phyloP scores from a whole-genome alignment of 2,888 invertebrate genomes.

The Drosophila recens region DNA sequence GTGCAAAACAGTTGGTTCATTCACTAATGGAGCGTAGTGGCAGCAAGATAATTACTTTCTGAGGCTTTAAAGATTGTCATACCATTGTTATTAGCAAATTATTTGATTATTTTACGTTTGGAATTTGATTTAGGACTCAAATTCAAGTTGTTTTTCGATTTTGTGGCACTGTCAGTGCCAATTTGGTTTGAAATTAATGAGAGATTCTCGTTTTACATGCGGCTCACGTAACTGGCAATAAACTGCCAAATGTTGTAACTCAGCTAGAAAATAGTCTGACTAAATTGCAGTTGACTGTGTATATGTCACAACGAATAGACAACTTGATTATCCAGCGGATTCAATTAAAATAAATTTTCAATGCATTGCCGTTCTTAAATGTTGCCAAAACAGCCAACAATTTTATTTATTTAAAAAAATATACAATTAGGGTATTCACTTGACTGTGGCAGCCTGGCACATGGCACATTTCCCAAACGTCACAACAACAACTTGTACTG shows the following conservation, averaged over 20 bases:
- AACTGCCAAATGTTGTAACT: slow-evolving; percentile 17
- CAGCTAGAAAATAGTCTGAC: neutral
- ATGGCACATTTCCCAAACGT: too few relatives aligned
- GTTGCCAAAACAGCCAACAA: neutral
- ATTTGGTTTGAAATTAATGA: slow-evolving; percentile 40
- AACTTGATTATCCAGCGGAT: slow-evolving; percentile 9
- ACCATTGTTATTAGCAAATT: neutral
- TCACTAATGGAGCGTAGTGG: slow-evolving; percentile 23
- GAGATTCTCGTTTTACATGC: slow-evolving; percentile 21
- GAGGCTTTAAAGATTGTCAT: neutral
- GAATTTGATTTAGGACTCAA: slow-evolving; percentile 7
- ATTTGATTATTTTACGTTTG: slow-evolving; percentile 22
- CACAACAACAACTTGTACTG: too few relatives aligned
- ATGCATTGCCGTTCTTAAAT: neutral
- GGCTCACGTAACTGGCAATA: slow-evolving; percentile 41
- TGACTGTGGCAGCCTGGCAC: too few relatives aligned
- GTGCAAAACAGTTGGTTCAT: slow-evolving; percentile 17
- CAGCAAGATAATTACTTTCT: slow-evolving; percentile 1
- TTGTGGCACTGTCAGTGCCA: slow-evolving; percentile 11
- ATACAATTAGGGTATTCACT: too few relatives aligned
- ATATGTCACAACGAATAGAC: neutral
- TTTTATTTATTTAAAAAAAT: neutral
- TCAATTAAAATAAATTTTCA: neutral
- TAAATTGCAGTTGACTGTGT: slow-evolving; percentile 18
- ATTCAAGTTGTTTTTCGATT: slow-evolving; percentile 4